These are phyloP conservation scores for Octopus bimaculoides DNA, from an alignment of 1,140 invertebrate species.

Conservation along the genomic window DNA sequence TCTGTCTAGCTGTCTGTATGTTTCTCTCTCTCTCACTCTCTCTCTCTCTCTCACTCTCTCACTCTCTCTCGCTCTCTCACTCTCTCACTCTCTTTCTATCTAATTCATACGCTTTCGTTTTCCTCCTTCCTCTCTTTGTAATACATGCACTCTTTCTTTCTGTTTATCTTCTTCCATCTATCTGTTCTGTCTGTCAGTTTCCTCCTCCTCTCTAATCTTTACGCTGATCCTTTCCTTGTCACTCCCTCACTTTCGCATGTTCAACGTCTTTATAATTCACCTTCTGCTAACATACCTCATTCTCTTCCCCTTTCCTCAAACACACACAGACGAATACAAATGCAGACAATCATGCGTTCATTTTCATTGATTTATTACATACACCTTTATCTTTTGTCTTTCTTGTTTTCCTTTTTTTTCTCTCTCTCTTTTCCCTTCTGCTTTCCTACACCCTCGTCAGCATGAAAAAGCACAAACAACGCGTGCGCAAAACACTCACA, in stretches of 20 bases:
- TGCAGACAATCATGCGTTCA: neutral
- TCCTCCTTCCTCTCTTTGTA: neutral
- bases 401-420: neutral
- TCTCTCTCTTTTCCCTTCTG: neutral
- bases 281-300: neutral
- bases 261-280: neutral
- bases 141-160: neutral
- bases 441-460: neutral
- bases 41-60: neutral
- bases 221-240: neutral
- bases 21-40: no score
- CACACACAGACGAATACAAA: neutral
- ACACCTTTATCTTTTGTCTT: neutral
- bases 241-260: neutral
- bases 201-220: neutral
- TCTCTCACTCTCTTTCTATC: neutral
- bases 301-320: neutral
- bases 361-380: neutral
- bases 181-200: no score
- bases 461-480: neutral
- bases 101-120: neutral
- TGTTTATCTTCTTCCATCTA: neutral
- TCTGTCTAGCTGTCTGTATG: neutral
- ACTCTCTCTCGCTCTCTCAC: neutral
- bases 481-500: neutral